phyloP scores from a whole-genome alignment of 2,113 vertebrate genomes.

The Thryonomys swinderianus region DNA sequence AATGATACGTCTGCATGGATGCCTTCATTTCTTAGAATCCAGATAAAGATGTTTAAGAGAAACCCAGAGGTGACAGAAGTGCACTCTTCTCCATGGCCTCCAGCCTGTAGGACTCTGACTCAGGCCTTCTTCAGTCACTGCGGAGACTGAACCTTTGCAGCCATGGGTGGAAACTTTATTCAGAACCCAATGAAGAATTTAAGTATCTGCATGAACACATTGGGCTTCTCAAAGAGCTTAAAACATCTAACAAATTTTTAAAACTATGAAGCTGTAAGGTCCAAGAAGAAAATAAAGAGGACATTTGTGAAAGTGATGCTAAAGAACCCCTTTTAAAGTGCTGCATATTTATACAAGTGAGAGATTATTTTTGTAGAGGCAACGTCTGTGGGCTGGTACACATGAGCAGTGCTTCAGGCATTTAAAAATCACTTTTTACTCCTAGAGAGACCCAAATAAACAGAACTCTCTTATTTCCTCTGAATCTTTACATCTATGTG shows the following conservation, averaged over 20 bases:
- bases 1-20: conserved; percentile 29
- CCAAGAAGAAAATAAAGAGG: conserved; percentile 67
- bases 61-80: not conserved
- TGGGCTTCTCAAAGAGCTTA: conserved; percentile 57
- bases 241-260: conserved; percentile 50
- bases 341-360: conserved; percentile 82
- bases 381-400: conserved; percentile 77
- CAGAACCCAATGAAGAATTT: conserved; percentile 51
- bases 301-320: conserved; percentile 84
- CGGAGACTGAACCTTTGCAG: conserved; percentile 58
- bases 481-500: conserved; percentile 64
- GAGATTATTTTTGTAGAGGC: conserved; percentile 79
- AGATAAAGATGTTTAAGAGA: conserved; percentile 42
- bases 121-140: conserved; percentile 33
- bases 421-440: conserved; percentile 78
- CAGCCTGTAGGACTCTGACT: conserved; percentile 12
- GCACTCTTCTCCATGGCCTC: conserved; percentile 14
- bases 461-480: conserved; percentile 70
- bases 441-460: conserved; percentile 82
- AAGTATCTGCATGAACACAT: conserved; percentile 31
- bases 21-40: conserved; percentile 54
- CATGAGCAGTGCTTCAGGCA: conserved; percentile 70
- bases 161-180: conserved; percentile 48
- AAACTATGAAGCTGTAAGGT: conserved; percentile 65
- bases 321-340: conserved; percentile 82